These are phyloP conservation scores for Volucella zonaria DNA, from an alignment of 2,888 invertebrate species.

Conservation along the genomic window DNA sequence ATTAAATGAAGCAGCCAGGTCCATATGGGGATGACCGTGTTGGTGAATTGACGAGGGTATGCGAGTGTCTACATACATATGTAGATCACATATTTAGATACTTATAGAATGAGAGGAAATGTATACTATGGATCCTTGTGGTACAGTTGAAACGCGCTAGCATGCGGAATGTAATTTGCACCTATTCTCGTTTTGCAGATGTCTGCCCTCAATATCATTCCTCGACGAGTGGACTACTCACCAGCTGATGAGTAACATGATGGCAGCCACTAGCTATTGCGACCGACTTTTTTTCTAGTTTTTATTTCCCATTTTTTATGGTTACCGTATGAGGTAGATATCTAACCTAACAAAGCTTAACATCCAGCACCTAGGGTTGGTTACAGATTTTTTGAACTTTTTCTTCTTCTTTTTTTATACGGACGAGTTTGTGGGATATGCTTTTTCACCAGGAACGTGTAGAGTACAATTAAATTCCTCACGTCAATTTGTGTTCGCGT, in stretches of 20 bases:
- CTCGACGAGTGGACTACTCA: slow-evolving; percentile 59
- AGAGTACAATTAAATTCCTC: slow-evolving; percentile 51
- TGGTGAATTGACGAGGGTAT: no score
- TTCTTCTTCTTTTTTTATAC: slow-evolving; percentile 10
- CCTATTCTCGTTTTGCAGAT: slow-evolving; percentile 72
- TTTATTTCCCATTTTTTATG: slow-evolving; percentile 24
- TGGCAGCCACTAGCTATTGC: slow-evolving; percentile 62
- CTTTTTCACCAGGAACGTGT: slow-evolving; percentile 27
- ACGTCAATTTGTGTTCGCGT: slow-evolving; percentile 4
- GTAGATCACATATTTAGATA: slow-evolving; percentile 45
- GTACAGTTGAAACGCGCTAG: slow-evolving; percentile 66
- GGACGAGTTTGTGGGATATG: slow-evolving; percentile 3
- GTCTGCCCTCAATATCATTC: slow-evolving; percentile 68
- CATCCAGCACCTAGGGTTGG: slow-evolving; percentile 66
- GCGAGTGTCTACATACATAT: background rate
- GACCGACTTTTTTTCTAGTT: slow-evolving; percentile 37
- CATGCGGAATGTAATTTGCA: slow-evolving; percentile 74
- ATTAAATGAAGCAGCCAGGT: slow-evolving; percentile 66
- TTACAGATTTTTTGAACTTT: slow-evolving; percentile 32
- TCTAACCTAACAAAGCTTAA: slow-evolving; percentile 56
- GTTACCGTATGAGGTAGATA: slow-evolving; percentile 17
- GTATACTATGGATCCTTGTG: slow-evolving; percentile 50
- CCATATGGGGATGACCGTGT: background rate
- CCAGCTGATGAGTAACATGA: slow-evolving; percentile 67
- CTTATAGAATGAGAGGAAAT: slow-evolving; percentile 11